Evolutionary conservation across 2,797 vertebrate genomes (phyloP).

Genomic region (Chiroxiphia lanceolata): DNA sequence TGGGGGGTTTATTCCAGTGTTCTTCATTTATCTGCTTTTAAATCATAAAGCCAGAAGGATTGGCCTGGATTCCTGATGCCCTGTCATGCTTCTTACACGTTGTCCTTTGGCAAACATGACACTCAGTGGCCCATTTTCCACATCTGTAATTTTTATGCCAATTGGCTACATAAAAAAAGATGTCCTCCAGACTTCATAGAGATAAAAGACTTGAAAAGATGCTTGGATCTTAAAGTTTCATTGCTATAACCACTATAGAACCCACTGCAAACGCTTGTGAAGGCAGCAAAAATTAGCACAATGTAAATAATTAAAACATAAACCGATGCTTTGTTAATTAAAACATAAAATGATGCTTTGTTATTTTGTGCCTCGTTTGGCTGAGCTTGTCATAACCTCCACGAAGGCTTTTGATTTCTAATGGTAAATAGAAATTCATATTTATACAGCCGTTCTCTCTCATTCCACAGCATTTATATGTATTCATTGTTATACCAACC

Average conservation of each 20-base stretch:
- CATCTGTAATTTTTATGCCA: constrained; percentile 35
- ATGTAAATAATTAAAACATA: background rate
- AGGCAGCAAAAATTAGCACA: background rate
- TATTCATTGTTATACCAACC: background rate
- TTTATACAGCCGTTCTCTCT: background rate
- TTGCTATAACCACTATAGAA: background rate
- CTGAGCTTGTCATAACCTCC: background rate
- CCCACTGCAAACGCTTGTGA: background rate
- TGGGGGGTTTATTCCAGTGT: background rate
- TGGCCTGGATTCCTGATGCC: background rate
- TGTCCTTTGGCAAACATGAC: background rate
- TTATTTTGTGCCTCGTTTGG: background rate
- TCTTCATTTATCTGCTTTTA: background rate
- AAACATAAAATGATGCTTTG: background rate
- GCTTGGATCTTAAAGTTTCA: constrained; percentile 9
- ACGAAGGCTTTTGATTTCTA: background rate
- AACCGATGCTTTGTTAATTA: background rate
- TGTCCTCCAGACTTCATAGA: background rate
- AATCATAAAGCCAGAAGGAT: background rate
- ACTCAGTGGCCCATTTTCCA: constrained; percentile 13
- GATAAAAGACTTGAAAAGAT: background rate
- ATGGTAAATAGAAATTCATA: background rate
- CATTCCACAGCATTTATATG: background rate
- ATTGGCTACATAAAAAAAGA: background rate
- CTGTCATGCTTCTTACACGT: background rate